Evolutionary conservation across 2,113 vertebrate species (phyloP), one percentile per base, ranked within the genome.

Genomic region (Lagopus leucura): DNA sequence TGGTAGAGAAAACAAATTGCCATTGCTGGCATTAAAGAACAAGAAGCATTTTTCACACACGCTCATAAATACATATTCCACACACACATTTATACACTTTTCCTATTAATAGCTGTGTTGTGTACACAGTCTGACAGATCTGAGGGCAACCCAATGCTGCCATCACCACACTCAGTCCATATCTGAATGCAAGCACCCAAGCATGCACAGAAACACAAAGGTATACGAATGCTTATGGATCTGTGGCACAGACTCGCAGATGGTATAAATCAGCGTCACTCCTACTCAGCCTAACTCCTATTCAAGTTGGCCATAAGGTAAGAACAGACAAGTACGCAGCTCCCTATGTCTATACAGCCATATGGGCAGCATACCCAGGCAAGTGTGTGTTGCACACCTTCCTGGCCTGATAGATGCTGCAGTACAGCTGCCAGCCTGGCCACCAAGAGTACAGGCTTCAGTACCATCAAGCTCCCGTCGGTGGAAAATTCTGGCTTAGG

Each of bases 1-100:
- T 80, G 79, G 82, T 50, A 84, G 64, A 88, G 80, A 84, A 94
- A 96, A 93, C 84, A 85, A 95, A 91, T 95, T 65, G 48, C 73
- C 88, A 54, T 47, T 65, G 42, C 73, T 88, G 72, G 69, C 55
- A 78, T 81, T 86, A 88, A 17, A 83, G 82, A 18, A 48, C 61
- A 86, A 83, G 65, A 92, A 94, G 36, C 61, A 81, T 88, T 91
- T 94, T 94, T 94, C 82, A 83, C 34, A 27, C n/a, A 25, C 22
- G 5, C 72, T 80, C 34, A 4, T 91, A 87, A 89, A 36, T 40
- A 54, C 65, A 28, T 58, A 93, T 93, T 89, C 76, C 60, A 16
- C 11, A 30, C 58, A 80, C 69, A 90, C 5, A 64, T 11, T 82
- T 28, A 28, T 34, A 69, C 28, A 85, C 5, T 72, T 85, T 77